Evolutionary conservation across 2,888 invertebrate species (phyloP), one percentile per base, ranked within the genome.

Genomic region (Cosmia pyralina): DNA sequence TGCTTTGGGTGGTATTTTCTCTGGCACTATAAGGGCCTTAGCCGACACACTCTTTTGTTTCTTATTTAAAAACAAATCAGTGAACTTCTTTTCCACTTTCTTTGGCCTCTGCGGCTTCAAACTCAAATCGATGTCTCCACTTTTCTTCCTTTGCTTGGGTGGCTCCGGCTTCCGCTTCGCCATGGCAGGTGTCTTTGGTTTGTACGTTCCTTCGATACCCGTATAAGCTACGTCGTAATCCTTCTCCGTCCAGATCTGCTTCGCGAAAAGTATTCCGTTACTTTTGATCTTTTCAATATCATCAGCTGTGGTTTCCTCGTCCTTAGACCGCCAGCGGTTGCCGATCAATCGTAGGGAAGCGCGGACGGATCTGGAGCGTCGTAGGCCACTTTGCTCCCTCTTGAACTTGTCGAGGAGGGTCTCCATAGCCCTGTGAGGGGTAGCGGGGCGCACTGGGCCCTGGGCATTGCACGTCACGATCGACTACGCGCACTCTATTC

Each of bases 311-410:
- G 92, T 81, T 72, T 93, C 93, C 65, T 95, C 96, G 85, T 95
- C 96, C 79, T 95, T 95, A 63, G 95, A 92, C 86, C 97, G 96
- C 94, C 97, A 97, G 91, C 97, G 97, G 87, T 96, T 96, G 77
- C 97, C 97, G 76, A 98, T 97, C 90, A 97, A 92, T 83, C 97
- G 97, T 85, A 98, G 93, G 84, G 97, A 97, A 85, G 97, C 97
- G 87, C 98, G 96, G 90, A 98, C 97, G 83, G 97, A 97, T 92
- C 97, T 96, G 84, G 97, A 96, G 84, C 98, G 97, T 84, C 97
- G 97, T 86, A 95, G 88, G 77, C 94, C 95, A 89, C 94, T 94
- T 90, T 95, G 95, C 92, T 96, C 96, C 90, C 93, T 93, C 92
- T 94, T 94, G 93, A 96, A 93, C 91, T 92, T 95, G 86, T 96